These are phyloP conservation scores for Hoplias malabaricus DNA, from an alignment of 2,113 vertebrate species.

Conservation along the genomic window DNA sequence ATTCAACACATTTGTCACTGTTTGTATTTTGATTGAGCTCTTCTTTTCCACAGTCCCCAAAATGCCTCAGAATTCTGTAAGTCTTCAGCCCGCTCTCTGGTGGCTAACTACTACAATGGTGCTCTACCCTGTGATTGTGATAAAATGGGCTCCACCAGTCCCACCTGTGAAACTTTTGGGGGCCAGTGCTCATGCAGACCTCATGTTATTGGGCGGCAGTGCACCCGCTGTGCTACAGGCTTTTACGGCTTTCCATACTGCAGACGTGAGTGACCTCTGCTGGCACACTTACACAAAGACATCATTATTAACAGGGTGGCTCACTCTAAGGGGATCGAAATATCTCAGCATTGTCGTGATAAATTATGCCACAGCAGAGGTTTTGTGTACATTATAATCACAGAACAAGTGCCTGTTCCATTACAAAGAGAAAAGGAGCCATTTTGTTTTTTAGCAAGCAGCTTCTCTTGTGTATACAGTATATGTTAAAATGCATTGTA, in stretches of 20 bases:
- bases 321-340: background rate
- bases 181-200: conserved; percentile 86
- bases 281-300: background rate
- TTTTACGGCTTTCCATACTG: conserved; percentile 91
- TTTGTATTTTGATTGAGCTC: background rate
- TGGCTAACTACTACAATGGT: conserved; percentile 82
- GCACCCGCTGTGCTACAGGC: conserved; percentile 82
- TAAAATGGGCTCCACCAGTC: conserved; percentile 64
- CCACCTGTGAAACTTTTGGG: conserved; percentile 75
- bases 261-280: conserved; percentile 77
- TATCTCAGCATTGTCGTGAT: too few species aligned
- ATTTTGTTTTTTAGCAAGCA: background rate
- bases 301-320: background rate
- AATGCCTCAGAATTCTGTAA: conserved; percentile 80
- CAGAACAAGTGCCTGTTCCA: too few species aligned
- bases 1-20: too few species aligned
- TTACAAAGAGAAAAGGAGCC: too few species aligned
- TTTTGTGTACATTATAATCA: too few species aligned
- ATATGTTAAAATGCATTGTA: too few species aligned
- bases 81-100: conserved; percentile 81
- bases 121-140: conserved; percentile 86
- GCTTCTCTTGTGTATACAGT: too few species aligned
- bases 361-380: too few species aligned
- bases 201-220: conserved; percentile 81
- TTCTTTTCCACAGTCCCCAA: conserved; percentile 68